Evolutionary conservation across 2,888 invertebrate species (phyloP).

Genomic region (Ornithoptera priamus): DNA sequence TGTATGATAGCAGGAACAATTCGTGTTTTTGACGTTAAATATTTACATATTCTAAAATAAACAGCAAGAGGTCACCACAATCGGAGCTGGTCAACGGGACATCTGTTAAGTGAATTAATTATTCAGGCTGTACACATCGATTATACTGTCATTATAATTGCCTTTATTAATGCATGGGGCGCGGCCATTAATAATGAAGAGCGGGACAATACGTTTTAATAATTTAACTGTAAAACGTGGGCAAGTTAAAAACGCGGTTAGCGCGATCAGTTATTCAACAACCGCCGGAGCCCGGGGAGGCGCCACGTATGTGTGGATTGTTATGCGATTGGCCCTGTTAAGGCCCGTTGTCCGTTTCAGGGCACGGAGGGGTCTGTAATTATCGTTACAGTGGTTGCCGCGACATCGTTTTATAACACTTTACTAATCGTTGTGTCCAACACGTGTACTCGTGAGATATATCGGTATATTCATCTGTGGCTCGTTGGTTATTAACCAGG

Average conservation of each 20-base stretch:
- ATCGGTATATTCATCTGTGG: too few relatives aligned
- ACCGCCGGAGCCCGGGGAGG: conserved; percentile 58
- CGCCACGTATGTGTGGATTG: conserved; percentile 55
- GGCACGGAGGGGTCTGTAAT: conserved; percentile 47
- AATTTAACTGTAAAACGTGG: conserved; percentile 26
- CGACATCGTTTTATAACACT: conserved; percentile 2
- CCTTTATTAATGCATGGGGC: conserved; percentile 13
- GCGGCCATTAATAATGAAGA: conserved; percentile 11
- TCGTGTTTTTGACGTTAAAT: too few relatives aligned
- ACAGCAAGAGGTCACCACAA: conserved; percentile 4
- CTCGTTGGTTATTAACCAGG: too few relatives aligned
- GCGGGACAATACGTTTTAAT: conserved; percentile 19
- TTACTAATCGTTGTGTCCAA: conserved; percentile 1
- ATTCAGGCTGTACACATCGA: conserved; percentile 15
- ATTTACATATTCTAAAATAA: neutral
- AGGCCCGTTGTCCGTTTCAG: conserved; percentile 39
- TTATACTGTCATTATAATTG: conserved; percentile 19
- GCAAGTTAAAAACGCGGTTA: conserved; percentile 33
- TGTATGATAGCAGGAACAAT: too few relatives aligned
- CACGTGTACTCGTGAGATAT: too few relatives aligned
- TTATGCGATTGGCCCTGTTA: conserved; percentile 63
- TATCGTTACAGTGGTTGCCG: conserved; percentile 37
- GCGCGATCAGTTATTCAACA: conserved; percentile 51
- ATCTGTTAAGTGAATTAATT: conserved; percentile 24
- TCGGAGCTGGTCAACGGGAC: conserved; percentile 15